phyloP scores from a whole-genome alignment of 2,797 vertebrate species.

The Lepidocolaptes lacrymiger region DNA sequence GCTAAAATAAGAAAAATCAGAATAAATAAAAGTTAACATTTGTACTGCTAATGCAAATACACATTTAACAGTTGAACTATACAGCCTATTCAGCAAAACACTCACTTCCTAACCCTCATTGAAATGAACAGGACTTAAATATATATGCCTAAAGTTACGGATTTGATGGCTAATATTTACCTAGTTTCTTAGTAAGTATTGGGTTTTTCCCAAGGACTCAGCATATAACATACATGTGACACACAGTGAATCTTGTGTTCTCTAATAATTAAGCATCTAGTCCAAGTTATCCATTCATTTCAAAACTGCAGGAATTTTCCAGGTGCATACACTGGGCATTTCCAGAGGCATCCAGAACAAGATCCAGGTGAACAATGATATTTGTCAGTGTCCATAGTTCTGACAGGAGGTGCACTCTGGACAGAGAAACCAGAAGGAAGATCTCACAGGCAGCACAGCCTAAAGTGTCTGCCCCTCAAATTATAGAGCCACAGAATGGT shows the following conservation, averaged over 20 bases:
- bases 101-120: background rate
- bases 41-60: conserved; percentile 1
- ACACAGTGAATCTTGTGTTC: background rate
- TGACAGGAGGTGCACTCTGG: background rate
- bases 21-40: conserved; percentile 31
- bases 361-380: background rate
- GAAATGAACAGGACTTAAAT: background rate
- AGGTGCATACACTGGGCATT: background rate
- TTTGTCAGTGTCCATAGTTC: background rate
- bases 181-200: background rate
- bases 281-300: background rate
- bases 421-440: background rate
- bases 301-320: background rate
- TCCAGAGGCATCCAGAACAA: background rate
- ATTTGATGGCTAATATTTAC: background rate
- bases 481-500: background rate
- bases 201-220: background rate
- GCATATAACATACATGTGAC: background rate
- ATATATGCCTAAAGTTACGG: background rate
- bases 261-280: background rate
- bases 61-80: background rate
- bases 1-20: conserved; percentile 19
- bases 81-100: background rate
- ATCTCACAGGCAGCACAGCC: background rate
- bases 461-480: background rate